phyloP scores from a whole-genome alignment of 2,797 vertebrate genomes.

The Sebastes vulpes region DNA sequence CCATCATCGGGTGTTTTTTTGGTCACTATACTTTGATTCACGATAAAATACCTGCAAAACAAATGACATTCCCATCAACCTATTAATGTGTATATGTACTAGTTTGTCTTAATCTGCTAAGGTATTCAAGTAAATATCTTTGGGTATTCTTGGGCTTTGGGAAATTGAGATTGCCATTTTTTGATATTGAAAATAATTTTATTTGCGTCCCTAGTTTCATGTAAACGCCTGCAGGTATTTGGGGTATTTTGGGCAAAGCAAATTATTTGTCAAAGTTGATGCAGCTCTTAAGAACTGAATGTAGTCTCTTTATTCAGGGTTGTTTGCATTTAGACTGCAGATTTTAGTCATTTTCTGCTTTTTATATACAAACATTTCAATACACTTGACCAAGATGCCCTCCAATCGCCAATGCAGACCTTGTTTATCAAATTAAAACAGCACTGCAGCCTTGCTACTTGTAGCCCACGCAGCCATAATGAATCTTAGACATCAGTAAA shows the following conservation, averaged over 20 bases:
- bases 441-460: background rate
- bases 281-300: background rate
- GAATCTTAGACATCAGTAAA: background rate
- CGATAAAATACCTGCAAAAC: background rate
- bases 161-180: background rate
- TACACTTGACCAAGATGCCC: background rate
- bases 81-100: background rate
- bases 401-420: background rate
- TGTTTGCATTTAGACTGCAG: background rate
- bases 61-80: background rate
- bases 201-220: background rate
- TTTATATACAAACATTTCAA: background rate
- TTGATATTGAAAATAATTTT: background rate
- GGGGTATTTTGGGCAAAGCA: background rate
- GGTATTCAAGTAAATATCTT: background rate
- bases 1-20: background rate
- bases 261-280: background rate
- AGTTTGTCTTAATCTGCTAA: background rate
- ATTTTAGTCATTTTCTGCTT: background rate
- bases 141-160: background rate
- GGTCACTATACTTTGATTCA: background rate
- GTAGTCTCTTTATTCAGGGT: background rate
- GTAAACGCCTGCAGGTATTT: background rate
- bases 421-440: slow-evolving; percentile 24
- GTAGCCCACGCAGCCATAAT: background rate